Evolutionary conservation across 2,797 vertebrate species (phyloP), one percentile per base, ranked within the genome.

Genomic region (Lacerta agilis): DNA sequence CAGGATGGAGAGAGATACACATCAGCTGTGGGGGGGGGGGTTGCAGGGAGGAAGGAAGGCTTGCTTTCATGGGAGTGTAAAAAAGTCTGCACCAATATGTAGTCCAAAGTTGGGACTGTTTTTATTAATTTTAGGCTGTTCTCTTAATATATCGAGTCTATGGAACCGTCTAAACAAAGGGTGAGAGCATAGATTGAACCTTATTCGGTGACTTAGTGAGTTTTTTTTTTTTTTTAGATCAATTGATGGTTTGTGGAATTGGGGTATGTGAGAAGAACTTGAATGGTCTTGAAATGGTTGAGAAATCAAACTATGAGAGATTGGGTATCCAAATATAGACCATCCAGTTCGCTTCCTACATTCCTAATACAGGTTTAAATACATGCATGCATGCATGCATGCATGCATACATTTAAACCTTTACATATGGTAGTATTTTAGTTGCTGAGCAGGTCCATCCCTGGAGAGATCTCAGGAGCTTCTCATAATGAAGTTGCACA

Each of bases 301-400:
- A 38, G 23, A 43, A 33, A 58, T 36, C n/a, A 5, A 64, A 43
- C 61, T 84, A 11, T 88, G 87, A 87, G 86, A 91, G 86, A 77
- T 27, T 36, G 83, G 73, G 33, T 72, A 8, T 41, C 69, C 33
- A 67, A 73, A 29, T 90, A 23, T 2, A n/a, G 82, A 76, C 83
- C 88, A 87, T 27, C 86, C 8, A 36, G 0, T 84, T 36, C 1
- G 89, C 82, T 86, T 72, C 83, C 23, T 49, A 1, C 77, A 58
- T 1, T 38, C 43, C 58, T 78, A 77, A 36, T 5, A 6, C 29
- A 49, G 89, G n/a, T 72, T 90, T 13, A 87, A 86, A 49, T 49
- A 15, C 45, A 49, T 49, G 1, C 45, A 13, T 49, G 2, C 9
- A 2, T 10, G 2, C 45, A 11, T 10, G 45, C 45, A 49, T 3